A percentile compares a stretch with the other conserved stretches of the same genome.
Conservation (phyloP, 2,113 vertebrate species). For the Capra hircus region DNA sequence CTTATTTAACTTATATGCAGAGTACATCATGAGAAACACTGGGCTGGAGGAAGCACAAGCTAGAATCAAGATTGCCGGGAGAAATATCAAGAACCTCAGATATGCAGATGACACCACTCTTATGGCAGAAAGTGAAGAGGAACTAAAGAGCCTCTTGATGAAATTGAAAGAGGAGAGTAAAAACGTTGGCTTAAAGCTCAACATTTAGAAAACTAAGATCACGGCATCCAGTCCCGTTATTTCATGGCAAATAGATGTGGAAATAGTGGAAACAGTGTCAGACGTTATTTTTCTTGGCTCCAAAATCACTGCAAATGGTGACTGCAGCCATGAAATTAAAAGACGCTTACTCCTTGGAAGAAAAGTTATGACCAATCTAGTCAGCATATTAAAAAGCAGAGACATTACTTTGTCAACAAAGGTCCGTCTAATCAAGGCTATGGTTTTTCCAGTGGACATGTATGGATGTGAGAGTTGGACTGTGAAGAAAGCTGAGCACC, state of each 20-base stretch:
- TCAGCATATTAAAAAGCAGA: background rate
- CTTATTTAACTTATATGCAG: no score
- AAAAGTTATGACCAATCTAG: background rate
- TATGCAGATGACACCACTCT: background rate
- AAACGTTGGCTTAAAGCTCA: background rate
- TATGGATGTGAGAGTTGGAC: background rate
- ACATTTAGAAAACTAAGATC: background rate
- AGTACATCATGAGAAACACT: no score
- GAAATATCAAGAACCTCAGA: background rate
- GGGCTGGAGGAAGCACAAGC: no score
- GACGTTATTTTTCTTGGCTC: background rate
- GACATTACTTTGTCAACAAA: background rate
- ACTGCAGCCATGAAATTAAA: background rate
- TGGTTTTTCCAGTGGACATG: background rate
- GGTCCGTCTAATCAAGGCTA: background rate
- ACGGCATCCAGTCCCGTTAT: accelerated
- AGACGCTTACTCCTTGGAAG: background rate
- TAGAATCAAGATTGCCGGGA: no score
- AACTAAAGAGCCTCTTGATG: background rate
- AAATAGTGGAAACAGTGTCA: no score
- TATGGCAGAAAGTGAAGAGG: background rate
- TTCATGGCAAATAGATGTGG: background rate
- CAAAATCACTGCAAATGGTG: background rate
- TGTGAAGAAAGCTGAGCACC: accelerated
- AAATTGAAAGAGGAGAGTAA: background rate